phyloP scores from a whole-genome alignment of 2,797 vertebrate genomes.

The Xenopus petersii region DNA sequence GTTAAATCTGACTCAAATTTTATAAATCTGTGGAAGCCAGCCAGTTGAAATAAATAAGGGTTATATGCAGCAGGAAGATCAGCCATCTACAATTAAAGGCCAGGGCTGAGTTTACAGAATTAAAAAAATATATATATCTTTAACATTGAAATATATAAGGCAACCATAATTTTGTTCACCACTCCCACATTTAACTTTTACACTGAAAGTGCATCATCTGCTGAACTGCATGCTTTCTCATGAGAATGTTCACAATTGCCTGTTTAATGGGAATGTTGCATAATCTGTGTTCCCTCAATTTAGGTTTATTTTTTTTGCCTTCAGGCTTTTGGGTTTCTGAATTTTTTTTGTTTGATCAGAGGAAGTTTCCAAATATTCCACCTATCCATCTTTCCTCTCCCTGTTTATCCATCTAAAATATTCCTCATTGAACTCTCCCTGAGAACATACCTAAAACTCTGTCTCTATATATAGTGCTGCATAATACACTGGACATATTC shows the following conservation, averaged over 20 bases:
- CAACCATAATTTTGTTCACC: constrained; percentile 16
- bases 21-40: too few relatives aligned
- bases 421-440: constrained; percentile 78
- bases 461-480: neutral
- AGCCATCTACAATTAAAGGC: too few relatives aligned
- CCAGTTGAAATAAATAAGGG: too few relatives aligned
- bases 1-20: too few relatives aligned
- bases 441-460: constrained; percentile 84
- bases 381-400: constrained; percentile 68
- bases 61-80: too few relatives aligned
- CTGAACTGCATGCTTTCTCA: constrained; percentile 96
- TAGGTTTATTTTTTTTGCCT: constrained; percentile 86
- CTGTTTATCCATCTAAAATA: constrained; percentile 79
- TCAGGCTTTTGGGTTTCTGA: constrained; percentile 88
- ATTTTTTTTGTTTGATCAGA: constrained; percentile 79
- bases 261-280: constrained; percentile 99
- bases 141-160: too few relatives aligned
- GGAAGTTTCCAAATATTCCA: constrained; percentile 76
- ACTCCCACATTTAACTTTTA: constrained; percentile 93
- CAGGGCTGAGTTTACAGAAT: too few relatives aligned
- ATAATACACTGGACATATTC: too few relatives aligned
- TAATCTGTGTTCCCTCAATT: constrained; percentile 95
- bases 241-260: constrained; percentile 98
- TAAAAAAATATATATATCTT: too few relatives aligned
- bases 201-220: constrained; percentile 89